Evolutionary conservation across 1,140 invertebrate species (phyloP).

Genomic region (Yoshiicerus persimilis): DNA sequence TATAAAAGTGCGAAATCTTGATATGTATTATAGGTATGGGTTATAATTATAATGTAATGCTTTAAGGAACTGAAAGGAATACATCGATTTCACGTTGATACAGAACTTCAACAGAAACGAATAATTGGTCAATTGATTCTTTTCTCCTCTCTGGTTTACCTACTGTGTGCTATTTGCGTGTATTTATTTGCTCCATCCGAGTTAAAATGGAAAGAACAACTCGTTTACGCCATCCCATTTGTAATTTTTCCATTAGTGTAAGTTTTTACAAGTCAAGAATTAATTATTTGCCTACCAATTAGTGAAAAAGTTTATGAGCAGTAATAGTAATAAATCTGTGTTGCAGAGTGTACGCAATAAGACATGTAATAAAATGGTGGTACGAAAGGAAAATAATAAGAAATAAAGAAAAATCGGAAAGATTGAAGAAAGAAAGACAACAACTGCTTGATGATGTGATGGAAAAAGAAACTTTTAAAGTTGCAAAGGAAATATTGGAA

Average conservation of each 20-base stretch:
- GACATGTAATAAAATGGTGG: slow-evolving; percentile 80
- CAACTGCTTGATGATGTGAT: slow-evolving; percentile 92
- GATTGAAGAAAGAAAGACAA: slow-evolving; percentile 77
- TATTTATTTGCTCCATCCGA: slow-evolving; percentile 70
- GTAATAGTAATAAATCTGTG: slow-evolving; percentile 40
- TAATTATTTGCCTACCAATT: slow-evolving; percentile 10
- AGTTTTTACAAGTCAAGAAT: slow-evolving; percentile 57
- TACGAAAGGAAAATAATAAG: slow-evolving; percentile 78
- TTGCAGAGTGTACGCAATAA: slow-evolving; percentile 75
- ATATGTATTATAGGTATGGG: slow-evolving; percentile 28
- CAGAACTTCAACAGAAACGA: slow-evolving; percentile 74
- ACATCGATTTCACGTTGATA: slow-evolving; percentile 74
- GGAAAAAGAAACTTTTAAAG: slow-evolving; percentile 97
- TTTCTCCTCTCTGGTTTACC: slow-evolving; percentile 76
- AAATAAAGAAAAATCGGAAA: slow-evolving; percentile 73
- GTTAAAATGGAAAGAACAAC: slow-evolving; percentile 62
- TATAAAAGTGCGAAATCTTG: slow-evolving; percentile 38
- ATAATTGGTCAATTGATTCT: slow-evolving; percentile 77
- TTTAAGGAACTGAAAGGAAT: slow-evolving; percentile 74
- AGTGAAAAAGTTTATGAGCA: slow-evolving; percentile 41
- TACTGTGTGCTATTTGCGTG: slow-evolving; percentile 70
- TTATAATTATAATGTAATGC: slow-evolving; percentile 41
- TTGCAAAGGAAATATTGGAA: slow-evolving; percentile 87
- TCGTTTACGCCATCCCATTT: slow-evolving; percentile 72
- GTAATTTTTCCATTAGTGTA: slow-evolving; percentile 76